A percentile compares a stretch with the other conserved stretches of the same genome.
phyloP scores from a whole-genome alignment of 1,140 invertebrate genomes.

The Lamellibrachia luymesi region DNA sequence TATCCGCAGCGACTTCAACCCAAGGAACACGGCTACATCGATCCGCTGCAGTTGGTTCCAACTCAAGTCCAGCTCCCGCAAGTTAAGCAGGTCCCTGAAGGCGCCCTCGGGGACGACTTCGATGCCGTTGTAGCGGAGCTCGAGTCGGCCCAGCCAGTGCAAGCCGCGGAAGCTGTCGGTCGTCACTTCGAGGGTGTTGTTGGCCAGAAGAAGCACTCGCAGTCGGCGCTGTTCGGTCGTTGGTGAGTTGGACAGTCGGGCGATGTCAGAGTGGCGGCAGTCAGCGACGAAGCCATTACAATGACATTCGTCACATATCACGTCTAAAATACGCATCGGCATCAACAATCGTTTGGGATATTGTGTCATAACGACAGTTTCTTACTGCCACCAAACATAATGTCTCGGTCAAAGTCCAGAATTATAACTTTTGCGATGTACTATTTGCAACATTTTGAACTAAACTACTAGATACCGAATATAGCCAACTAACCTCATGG shows the following conservation, averaged over 20 bases:
- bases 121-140: not conserved
- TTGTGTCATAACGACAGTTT: not conserved
- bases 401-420: not conserved
- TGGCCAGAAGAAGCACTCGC: conserved; percentile 3
- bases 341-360: not conserved
- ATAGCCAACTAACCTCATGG: no score
- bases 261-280: not conserved
- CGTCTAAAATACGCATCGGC: not conserved
- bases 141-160: conserved; percentile 13
- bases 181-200: not conserved
- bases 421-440: not conserved
- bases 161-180: not conserved
- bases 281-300: not conserved
- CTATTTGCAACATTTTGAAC: no score
- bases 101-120: not conserved
- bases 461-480: no score
- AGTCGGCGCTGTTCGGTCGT: not conserved
- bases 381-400: not conserved
- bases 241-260: not conserved
- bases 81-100: conserved; percentile 20
- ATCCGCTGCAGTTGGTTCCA: conserved; percentile 21
- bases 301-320: not conserved
- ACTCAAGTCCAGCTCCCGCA: conserved; percentile 24
- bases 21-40: conserved; percentile 5
- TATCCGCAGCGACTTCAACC: conserved; percentile 15